Conservation (phyloP, 37 sponge, comb jelly and placozoan species). For the Halisarca cf. caerulea region DNA sequence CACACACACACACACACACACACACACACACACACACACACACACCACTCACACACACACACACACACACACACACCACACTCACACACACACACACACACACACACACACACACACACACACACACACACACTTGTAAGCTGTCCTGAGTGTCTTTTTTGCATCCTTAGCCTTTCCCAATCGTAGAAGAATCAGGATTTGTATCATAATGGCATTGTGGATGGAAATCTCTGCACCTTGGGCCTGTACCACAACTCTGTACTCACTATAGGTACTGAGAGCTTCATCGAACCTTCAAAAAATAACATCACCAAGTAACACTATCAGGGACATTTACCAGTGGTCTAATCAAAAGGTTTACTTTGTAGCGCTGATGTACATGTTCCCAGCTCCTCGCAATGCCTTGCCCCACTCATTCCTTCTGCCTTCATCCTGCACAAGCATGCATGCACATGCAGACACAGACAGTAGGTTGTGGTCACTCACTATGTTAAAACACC, state of each 20-base stretch:
- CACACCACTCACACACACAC: not conserved
- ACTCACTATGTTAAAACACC: no score
- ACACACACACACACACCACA: no score
- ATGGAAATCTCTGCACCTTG: not conserved
- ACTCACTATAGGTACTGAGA: not conserved
- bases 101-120: no score
- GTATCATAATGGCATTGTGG: not conserved
- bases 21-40: not conserved
- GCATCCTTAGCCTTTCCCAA: not conserved
- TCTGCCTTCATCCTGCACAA: not conserved
- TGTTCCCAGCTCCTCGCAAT: not conserved
- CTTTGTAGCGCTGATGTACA: conserved; percentile 2
- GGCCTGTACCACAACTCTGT: not conserved
- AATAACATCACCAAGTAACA: no score
- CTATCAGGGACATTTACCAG: no score
- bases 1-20: no score
- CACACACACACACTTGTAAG: not conserved
- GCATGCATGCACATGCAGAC: no score
- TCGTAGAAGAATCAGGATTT: not conserved
- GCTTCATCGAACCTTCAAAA: conserved; percentile 1
- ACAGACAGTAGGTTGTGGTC: no score
- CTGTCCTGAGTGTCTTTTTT: not conserved
- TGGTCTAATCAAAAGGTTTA: no score
- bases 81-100: no score
- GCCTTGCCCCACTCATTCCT: not conserved